Conservation (phyloP, 2,797 vertebrate species). For the Tolypeutes matacus region DNA sequence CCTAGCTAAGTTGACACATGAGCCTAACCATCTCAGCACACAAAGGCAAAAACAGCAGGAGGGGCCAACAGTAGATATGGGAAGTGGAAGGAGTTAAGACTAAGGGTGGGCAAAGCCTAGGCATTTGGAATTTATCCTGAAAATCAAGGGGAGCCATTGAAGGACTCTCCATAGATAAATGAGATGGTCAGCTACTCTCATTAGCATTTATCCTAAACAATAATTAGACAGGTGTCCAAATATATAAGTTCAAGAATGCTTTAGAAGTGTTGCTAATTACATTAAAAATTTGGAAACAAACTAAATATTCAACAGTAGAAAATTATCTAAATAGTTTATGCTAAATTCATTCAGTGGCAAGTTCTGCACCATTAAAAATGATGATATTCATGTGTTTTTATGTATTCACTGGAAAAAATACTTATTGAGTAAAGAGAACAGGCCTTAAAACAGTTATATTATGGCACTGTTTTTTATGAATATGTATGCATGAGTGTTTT, state of each 20-base stretch:
- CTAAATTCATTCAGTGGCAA: neutral
- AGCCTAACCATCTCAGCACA: too few relatives aligned
- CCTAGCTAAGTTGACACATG: too few relatives aligned
- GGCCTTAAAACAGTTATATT: neutral
- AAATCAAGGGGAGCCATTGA: neutral
- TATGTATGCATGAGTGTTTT: neutral
- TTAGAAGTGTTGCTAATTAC: neutral
- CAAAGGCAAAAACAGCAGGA: neutral
- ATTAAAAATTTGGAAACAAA: neutral
- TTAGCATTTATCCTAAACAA: neutral
- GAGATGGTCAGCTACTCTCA: neutral
- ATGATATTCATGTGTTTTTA: neutral
- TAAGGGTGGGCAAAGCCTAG: neutral
- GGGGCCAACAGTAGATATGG: rapidly evolving
- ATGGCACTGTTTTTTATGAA: neutral
- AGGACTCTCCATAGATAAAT: neutral
- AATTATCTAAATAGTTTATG: neutral
- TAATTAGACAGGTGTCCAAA: neutral
- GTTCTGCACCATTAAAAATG: too few relatives aligned
- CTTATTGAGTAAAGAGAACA: neutral
- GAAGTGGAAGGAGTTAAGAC: neutral
- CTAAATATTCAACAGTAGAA: neutral
- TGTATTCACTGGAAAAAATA: neutral
- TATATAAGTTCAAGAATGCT: neutral
- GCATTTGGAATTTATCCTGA: neutral